Base-by-base conservation (phyloP, 2,888 invertebrate genomes). In the Ennomos fuscantarius region DNA sequence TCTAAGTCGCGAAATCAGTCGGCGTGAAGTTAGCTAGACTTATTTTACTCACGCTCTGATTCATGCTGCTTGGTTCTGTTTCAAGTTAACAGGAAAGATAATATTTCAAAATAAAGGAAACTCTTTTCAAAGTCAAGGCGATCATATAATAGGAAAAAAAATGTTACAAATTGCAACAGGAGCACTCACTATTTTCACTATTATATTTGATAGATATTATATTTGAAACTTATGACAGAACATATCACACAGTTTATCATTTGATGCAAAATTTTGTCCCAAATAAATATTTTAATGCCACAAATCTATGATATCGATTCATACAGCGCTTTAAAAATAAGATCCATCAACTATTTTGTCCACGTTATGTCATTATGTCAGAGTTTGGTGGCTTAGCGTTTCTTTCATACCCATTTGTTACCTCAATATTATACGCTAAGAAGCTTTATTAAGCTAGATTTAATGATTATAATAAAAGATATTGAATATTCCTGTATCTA, bases 41-140 rank as follows among this genome's bases (percentile, higher is more conserved):
- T 78, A 76, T 74, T 74, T 73, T 69, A 63, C 71, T 77, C 69
- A 76, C 75, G 81, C 79, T 80, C 78, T 74, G 72, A 71, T 80
- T 80, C 80, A 49, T 76, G 54, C 63, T 61, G 56, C 15, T 8
- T 65, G 6, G 68, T 63, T 64, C 67, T 69, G 71, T 70, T 66
- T 70, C 65, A 65, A 60, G 50, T 66, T 62, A 69, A 70, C 70
- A 65, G 52, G 70, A 59, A 72, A 74, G 70, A 73, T 69, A 68
- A 62, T 69, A 15, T 33, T 44, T 37, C 15, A 51, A 10, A 36
- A 24, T 36, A 45, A 24, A 45, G 36, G 15, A n/a, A 50, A 36
- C 24, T 8, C n/a, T 39, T 2, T 40, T 40, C 40, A 48, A 40
- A 32, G 11, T 39, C 32, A 37, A 8, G 35, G 34, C 34, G 10